phyloP scores from a whole-genome alignment of 1,140 invertebrate genomes.

The Philaenus spumarius region DNA sequence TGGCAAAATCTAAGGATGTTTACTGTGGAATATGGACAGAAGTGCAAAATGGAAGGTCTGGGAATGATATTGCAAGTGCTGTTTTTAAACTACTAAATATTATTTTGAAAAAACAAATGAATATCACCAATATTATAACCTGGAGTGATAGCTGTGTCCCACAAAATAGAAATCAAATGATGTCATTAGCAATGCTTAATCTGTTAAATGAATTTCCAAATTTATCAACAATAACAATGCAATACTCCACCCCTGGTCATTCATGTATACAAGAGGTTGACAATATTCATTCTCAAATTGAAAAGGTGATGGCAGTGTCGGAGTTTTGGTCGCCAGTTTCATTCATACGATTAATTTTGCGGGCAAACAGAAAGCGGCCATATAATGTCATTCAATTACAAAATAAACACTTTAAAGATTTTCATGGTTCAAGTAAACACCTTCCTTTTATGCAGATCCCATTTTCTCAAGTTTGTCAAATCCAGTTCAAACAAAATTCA shows the following conservation, averaged over 20 bases:
- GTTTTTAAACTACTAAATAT: background rate
- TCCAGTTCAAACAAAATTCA: no score
- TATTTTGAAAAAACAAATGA: background rate
- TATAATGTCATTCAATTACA: background rate
- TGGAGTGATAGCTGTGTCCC: conserved; percentile 32
- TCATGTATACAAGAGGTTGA: no score
- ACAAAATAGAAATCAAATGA: conserved; percentile 32
- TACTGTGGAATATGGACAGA: no score
- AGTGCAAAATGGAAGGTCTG: background rate
- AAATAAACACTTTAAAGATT: background rate
- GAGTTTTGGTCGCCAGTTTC: background rate
- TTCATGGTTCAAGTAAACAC: no score
- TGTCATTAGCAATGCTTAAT: conserved; percentile 24
- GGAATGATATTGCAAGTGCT: conserved; percentile 5
- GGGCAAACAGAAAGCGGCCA: no score
- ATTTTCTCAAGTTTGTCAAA: no score
- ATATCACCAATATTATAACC: conserved; percentile 11
- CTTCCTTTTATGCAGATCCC: no score
- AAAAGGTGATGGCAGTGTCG: conserved; percentile 20
- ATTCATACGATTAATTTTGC: background rate
- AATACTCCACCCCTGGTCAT: conserved; percentile 31
- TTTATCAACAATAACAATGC: conserved; percentile 25
- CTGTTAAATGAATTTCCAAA: conserved; percentile 22
- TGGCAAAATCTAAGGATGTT: no score
- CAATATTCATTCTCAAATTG: no score